Conservation (phyloP, 2,797 vertebrate genomes). For the Borostomias antarcticus region DNA sequence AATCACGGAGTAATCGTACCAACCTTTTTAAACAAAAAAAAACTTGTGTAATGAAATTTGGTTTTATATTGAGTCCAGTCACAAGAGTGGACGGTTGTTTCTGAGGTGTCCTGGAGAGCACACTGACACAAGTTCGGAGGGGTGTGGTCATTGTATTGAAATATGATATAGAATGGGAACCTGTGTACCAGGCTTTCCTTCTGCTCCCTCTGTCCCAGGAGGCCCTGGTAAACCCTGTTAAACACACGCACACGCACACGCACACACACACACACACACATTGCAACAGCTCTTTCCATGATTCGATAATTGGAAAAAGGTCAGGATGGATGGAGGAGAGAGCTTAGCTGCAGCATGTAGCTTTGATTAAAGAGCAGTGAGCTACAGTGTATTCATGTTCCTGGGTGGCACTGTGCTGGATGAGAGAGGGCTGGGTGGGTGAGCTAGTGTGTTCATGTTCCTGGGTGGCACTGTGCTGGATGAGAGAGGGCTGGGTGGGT, state of each 20-base stretch:
- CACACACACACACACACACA: conserved; percentile 26
- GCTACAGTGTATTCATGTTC: not conserved
- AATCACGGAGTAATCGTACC: no score
- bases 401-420: no score
- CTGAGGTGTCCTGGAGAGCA: not conserved
- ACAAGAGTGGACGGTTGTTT: not conserved
- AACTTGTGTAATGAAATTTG: no score
- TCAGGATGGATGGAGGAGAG: not conserved
- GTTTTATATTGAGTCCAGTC: no score
- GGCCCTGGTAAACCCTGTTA: conserved; percentile 80
- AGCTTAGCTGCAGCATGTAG: not conserved
- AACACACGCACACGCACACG: conserved; percentile 32
- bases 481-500: no score
- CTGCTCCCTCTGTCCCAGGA: conserved; percentile 81
- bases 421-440: no score
- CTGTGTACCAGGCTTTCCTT: conserved; percentile 99
- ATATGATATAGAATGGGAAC: conserved; percentile 90
- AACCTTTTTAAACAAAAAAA: no score
- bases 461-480: no score
- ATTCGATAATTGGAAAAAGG: not conserved
- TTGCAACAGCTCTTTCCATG: not conserved
- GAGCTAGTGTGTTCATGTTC: no score
- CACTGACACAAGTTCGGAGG: not conserved
- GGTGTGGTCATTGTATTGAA: conserved; percentile 69
- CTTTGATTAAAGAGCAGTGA: not conserved